Conservation (phyloP, 2,797 vertebrate genomes). For the Sarcophilus harrisii region DNA sequence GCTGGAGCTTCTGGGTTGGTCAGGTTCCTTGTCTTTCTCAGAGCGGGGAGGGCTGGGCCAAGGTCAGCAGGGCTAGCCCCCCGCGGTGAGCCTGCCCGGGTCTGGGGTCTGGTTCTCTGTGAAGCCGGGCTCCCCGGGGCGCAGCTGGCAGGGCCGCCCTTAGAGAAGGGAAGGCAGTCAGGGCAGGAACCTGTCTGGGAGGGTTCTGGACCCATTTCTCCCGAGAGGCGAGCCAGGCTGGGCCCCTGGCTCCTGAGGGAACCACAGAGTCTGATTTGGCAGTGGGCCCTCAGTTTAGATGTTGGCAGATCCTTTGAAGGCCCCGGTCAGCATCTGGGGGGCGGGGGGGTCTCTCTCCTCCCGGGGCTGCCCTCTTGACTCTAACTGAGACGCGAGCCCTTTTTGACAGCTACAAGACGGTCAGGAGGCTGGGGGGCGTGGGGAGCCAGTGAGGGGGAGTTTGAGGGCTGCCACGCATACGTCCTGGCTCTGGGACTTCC, state of each 20-base stretch:
- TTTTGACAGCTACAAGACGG: neutral
- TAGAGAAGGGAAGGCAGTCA: neutral
- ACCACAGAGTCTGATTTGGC: neutral
- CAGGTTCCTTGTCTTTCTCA: no score
- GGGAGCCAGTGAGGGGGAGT: neutral
- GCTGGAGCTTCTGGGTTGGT: neutral
- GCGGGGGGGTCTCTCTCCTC: neutral
- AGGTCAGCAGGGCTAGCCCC: neutral
- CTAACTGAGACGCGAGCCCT: no score
- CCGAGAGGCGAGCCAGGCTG: neutral
- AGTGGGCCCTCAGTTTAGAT: neutral
- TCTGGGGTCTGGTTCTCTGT: no score
- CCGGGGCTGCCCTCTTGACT: no score
- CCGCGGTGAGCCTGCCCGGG: no score
- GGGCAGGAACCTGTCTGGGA: neutral
- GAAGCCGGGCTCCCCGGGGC: no score
- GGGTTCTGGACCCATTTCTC: no score
- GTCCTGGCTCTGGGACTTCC: neutral
- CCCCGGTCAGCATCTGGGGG: neutral
- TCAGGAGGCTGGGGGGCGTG: neutral
- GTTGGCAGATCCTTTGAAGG: neutral
- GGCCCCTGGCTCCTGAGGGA: neutral
- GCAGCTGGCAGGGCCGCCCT: neutral
- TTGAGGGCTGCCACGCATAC: neutral
- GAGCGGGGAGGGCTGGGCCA: neutral